Evolutionary conservation across 2,113 vertebrate genomes (phyloP), one percentile per base, ranked within the genome.

Genomic region (Podocnemis expansa): DNA sequence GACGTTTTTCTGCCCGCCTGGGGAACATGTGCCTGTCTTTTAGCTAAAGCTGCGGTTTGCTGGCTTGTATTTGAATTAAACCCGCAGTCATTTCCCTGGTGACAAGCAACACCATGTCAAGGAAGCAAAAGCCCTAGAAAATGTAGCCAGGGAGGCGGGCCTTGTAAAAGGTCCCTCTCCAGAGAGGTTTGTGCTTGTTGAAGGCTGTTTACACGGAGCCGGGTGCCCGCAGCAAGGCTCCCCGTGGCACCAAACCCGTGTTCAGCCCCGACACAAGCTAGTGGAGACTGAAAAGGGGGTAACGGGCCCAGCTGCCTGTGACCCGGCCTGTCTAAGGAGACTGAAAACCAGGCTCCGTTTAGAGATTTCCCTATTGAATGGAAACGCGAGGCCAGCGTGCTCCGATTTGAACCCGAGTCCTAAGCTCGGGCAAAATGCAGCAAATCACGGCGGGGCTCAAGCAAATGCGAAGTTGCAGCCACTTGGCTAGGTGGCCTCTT

Each of bases 111-210:
- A 24, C 38, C 16, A 3, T 34, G 88, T 91, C 51, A 82, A 78
- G 41, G 45, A 25, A 94, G 91, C 93, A 95, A 95, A 95, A 95
- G 85, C 76, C 58, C 27, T 43, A 55, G 38, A 19, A 78, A 43
- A 27, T 67, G 9, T n/a, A 31, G 60, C 19, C 34, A 88, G 84
- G 0, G 2, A 3, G 43, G 24, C n/a, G 43, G 4, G 43, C 49
- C 0, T 76, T 86, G 60, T 55, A 27, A 25, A 6, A 17, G 31
- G 31, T 31, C 5, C 2, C 16, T 63, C 80, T 21, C 79, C 24
- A n/a, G 58, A 17, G 22, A 12, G 58, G 31, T n/a, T 82, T n/a
- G n/a, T n/a, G 21, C 70, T 84, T 80, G 34, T 89, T 10, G 6
- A 67, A 6, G 5, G 38, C 43, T 16, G n/a, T n/a, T n/a, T n/a